Evolutionary conservation across 2,888 invertebrate genomes (phyloP), one percentile per base, ranked within the genome.

Genomic region (Pristionchus japonicus): DNA sequence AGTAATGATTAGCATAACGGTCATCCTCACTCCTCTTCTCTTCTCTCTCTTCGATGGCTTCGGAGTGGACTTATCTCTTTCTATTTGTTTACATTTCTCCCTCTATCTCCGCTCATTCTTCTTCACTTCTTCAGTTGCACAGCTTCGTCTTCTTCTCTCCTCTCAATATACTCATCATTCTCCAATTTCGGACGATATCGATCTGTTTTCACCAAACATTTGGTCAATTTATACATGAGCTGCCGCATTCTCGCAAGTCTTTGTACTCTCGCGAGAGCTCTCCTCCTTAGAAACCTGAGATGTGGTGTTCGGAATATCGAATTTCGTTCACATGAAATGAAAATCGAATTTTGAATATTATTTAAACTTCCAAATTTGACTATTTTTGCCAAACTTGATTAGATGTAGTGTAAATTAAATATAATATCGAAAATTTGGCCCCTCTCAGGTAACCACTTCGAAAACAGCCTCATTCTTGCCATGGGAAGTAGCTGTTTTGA

Each of bases 51-150:
- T 43, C 74, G 74, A 74, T 74, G n/a, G 77, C 43, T 47, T 34
- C 43, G 52, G 74, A 74, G 77, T 77, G 77, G 77, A 77, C 77
- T 77, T 77, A 77, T 77, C 77, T 77, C 85, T 52, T 61, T 64
- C 85, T 57, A 61, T 43, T 64, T 85, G 49, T 85, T 64, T 52
- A 47, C 85, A 57, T 85, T 85, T 52, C 40, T 64, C 64, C 64
- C 34, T 64, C 85, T 64, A 52, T 85, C 40, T 43, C 64, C 85
- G 37, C 40, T 64, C 85, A 57, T 57, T 64, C 61, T 57, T 43
- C 83, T 83, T 27, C 57, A 37, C 57, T 43, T 83, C 83, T 85
- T 52, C 85, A 57, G 52, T 82, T 57, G 52, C 52, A 82, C 82
- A 82, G 82, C 52, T 57, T 82, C 77, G 6, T 77, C 82, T 52